phyloP scores from a whole-genome alignment of 2,888 invertebrate genomes.

The Tetramorium bicarinatum region DNA sequence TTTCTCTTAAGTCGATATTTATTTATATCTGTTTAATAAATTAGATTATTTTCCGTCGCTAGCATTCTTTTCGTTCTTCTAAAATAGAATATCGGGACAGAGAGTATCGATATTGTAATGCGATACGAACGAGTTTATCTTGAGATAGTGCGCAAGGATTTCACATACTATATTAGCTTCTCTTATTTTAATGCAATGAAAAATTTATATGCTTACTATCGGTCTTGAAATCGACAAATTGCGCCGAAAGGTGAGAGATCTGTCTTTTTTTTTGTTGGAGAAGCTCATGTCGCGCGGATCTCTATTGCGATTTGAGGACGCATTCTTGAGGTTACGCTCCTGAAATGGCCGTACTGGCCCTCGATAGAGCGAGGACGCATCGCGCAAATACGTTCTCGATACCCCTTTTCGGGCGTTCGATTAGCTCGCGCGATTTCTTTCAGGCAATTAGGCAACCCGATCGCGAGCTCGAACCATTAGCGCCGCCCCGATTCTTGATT shows the following conservation, averaged over 20 bases:
- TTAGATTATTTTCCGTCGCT: background rate
- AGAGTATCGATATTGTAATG: background rate
- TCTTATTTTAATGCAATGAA: background rate
- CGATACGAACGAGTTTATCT: background rate
- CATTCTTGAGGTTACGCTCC: slow-evolving; percentile 25
- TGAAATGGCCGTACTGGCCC: slow-evolving; percentile 48
- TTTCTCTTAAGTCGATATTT: background rate
- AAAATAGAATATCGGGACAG: background rate
- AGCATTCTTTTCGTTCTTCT: no score
- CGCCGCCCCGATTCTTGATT: background rate
- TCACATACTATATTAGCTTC: background rate
- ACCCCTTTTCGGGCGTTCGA: slow-evolving; percentile 34
- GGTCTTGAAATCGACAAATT: background rate
- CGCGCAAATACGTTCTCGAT: slow-evolving; percentile 39
- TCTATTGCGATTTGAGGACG: slow-evolving; percentile 16
- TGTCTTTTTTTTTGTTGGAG: background rate
- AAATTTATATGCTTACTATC: background rate
- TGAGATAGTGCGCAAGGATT: background rate
- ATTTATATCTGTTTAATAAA: background rate
- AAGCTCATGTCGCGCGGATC: background rate
- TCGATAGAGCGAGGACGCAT: slow-evolving; percentile 50
- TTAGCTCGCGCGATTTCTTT: slow-evolving; percentile 25
- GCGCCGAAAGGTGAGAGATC: background rate
- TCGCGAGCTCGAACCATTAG: slow-evolving; percentile 15
- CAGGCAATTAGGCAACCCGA: slow-evolving; percentile 27